These are phyloP conservation scores for Gymnopithys bicolor DNA, from an alignment of 2,797 vertebrate species.

Conservation along the genomic window DNA sequence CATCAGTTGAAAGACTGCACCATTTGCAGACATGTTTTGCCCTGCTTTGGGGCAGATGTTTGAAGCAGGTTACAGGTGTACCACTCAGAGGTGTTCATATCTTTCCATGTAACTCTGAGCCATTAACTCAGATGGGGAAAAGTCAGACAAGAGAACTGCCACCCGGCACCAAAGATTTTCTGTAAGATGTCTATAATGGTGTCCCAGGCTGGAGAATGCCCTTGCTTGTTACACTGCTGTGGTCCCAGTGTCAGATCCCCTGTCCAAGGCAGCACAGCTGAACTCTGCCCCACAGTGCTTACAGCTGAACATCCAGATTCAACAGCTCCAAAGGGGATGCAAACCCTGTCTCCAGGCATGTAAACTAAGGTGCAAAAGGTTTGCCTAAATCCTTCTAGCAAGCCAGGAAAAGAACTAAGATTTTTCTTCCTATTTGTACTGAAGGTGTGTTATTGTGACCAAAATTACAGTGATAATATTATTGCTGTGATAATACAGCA, in stretches of 20 bases:
- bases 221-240: fast-evolving
- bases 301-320: not conserved
- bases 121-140: not conserved
- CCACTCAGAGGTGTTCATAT: not conserved
- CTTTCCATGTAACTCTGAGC: not conserved
- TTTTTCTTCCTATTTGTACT: not conserved
- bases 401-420: not conserved
- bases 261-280: not conserved
- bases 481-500: not conserved
- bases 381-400: not conserved
- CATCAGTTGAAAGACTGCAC: not conserved
- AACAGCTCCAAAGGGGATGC: not conserved
- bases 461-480: not conserved
- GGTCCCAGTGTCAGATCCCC: not conserved
- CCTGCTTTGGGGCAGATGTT: not conserved
- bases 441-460: not conserved
- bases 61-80: not conserved
- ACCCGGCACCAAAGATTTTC: not conserved
- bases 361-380: not conserved
- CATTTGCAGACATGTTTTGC: not conserved
- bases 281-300: not conserved
- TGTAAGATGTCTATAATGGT: fast-evolving
- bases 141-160: not conserved
- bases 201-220: not conserved
- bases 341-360: not conserved